These are phyloP conservation scores for Drosophila quinaria DNA, from an alignment of 2,888 invertebrate genomes.

Conservation along the genomic window DNA sequence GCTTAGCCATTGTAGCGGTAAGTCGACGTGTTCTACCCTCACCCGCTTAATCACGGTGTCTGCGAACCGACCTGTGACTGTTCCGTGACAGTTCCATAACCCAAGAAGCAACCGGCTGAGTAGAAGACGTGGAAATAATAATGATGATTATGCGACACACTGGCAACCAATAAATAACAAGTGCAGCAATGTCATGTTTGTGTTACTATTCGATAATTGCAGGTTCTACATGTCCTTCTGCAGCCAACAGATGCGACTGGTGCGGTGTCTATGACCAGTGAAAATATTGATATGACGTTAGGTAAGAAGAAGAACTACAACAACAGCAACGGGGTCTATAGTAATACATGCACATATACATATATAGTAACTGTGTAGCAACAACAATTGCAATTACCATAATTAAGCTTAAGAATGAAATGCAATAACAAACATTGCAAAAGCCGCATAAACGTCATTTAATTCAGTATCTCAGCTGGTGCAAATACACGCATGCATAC, in stretches of 20 bases:
- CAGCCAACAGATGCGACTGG: slow-evolving; percentile 91
- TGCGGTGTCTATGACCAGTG: slow-evolving; percentile 92
- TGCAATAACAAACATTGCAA: slow-evolving; percentile 17
- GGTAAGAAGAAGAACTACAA: slow-evolving; percentile 87
- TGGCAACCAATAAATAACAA: background rate
- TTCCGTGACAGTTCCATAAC: background rate
- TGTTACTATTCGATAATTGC: slow-evolving; percentile 21
- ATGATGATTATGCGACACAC: background rate
- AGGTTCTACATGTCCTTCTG: slow-evolving; percentile 87
- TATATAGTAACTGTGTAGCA: background rate
- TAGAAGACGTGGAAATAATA: slow-evolving; percentile 30
- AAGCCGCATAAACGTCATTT: slow-evolving; percentile 27
- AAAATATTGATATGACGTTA: slow-evolving; percentile 94
- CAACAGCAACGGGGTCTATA: background rate
- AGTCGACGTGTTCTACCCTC: slow-evolving; percentile 72
- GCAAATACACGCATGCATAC: slow-evolving; percentile 5
- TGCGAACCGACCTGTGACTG: background rate
- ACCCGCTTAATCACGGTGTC: slow-evolving; percentile 30
- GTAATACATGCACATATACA: background rate
- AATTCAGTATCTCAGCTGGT: slow-evolving; percentile 43
- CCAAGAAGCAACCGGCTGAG: slow-evolving; percentile 25
- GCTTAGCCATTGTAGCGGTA: slow-evolving; percentile 71
- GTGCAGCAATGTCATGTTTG: background rate
- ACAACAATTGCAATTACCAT: background rate
- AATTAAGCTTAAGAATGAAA: slow-evolving; percentile 9